Evolutionary conservation across 1,140 invertebrate genomes (phyloP).

Genomic region (Zaprionus taronus): DNA sequence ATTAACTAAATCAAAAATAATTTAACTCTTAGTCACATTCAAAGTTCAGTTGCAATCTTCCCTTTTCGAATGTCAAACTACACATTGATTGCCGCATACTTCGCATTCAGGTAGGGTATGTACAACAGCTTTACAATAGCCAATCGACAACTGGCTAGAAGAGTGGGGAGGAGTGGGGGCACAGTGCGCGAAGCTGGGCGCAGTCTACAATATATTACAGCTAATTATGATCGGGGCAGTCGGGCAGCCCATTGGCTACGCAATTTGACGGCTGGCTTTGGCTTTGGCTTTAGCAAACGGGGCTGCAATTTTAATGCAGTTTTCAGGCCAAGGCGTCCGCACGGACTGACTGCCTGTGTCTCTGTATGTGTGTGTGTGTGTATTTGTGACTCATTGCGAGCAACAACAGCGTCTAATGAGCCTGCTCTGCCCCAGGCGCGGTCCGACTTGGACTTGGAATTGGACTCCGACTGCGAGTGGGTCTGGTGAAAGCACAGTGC

Average conservation of each 20-base stretch:
- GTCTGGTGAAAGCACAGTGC: constrained; percentile 65
- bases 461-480: not conserved
- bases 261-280: constrained; percentile 53
- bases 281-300: constrained; percentile 41
- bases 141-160: constrained; percentile 3
- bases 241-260: constrained; percentile 54
- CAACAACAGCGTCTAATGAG: constrained; percentile 64
- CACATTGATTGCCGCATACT: not conserved
- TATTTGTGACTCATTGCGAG: constrained; percentile 64
- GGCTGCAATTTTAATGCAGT: constrained; percentile 51
- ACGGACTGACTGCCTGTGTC: constrained; percentile 28
- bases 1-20: not conserved
- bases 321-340: constrained; percentile 68
- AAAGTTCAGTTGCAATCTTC: not conserved
- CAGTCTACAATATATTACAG: constrained; percentile 66
- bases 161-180: not conserved
- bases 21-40: not conserved
- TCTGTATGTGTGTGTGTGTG: constrained; percentile 47
- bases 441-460: constrained; percentile 25
- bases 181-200: constrained; percentile 4
- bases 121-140: constrained; percentile 17
- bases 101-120: constrained; percentile 9
- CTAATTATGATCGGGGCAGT: constrained; percentile 67
- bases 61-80: not conserved
- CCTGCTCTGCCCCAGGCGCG: constrained; percentile 34